phyloP scores from a whole-genome alignment of 2,113 vertebrate species.

The Bambusicola thoracicus region DNA sequence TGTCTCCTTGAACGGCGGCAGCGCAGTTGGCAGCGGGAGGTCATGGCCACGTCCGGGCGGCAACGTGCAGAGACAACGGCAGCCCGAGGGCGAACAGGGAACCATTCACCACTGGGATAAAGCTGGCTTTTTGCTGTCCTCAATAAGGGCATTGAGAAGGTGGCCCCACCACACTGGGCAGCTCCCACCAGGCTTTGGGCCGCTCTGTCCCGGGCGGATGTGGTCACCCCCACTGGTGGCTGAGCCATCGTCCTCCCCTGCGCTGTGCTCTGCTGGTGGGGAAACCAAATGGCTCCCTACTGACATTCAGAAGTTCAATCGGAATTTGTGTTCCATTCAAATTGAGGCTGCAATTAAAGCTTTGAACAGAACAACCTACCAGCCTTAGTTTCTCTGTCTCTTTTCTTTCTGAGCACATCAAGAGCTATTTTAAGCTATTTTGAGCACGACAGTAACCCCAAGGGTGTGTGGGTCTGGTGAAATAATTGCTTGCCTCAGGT shows the following conservation, averaged over 20 bases:
- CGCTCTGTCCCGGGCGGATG: neutral
- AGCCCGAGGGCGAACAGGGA: neutral
- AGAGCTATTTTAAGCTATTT: constrained; percentile 10
- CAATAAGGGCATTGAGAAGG: neutral
- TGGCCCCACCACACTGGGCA: accelerated
- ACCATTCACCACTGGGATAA: neutral
- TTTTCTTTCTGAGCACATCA: neutral
- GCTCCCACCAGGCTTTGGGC: neutral
- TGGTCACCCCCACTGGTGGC: neutral
- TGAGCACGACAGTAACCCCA: neutral
- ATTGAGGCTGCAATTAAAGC: neutral
- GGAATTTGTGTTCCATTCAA: neutral
- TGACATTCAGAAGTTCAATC: neutral
- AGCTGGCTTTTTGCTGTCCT: constrained; percentile 9
- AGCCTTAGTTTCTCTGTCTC: neutral
- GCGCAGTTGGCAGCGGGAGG: accelerated
- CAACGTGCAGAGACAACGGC: neutral
- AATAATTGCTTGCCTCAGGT: constrained; percentile 67
- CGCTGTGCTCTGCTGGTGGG: accelerated
- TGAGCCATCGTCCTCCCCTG: neutral
- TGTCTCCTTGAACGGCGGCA: neutral
- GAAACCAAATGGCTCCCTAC: neutral
- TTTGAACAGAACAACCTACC: neutral
- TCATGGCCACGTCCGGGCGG: accelerated
- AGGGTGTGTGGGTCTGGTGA: constrained; percentile 21